A percentile compares a stretch with the other conserved stretches of the same genome.
These are phyloP conservation scores for Sebastolobus altivelis DNA, from an alignment of 2,797 vertebrate genomes.

Conservation along the genomic window DNA sequence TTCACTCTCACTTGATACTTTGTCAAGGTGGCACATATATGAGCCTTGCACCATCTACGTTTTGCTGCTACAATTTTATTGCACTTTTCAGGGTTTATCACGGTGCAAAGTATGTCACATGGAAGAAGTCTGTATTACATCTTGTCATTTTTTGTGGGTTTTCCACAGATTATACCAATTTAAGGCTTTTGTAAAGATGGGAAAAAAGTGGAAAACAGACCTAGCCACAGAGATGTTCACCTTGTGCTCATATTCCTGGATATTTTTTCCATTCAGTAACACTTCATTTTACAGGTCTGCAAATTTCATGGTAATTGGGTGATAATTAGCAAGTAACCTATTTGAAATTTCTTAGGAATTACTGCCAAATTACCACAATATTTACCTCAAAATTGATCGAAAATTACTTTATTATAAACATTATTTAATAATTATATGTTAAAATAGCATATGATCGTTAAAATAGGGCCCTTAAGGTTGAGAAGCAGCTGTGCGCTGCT, in stretches of 20 bases:
- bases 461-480: too few species aligned
- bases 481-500: too few species aligned
- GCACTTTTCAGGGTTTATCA: not conserved
- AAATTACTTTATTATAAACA: too few species aligned
- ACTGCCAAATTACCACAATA: too few species aligned
- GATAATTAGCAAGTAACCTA: too few species aligned
- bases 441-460: too few species aligned
- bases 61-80: not conserved
- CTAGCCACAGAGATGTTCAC: not conserved
- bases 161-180: not conserved
- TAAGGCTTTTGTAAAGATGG: not conserved
- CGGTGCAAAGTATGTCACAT: not conserved
- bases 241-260: too few species aligned
- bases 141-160: not conserved
- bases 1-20: not conserved
- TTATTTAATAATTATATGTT: too few species aligned
- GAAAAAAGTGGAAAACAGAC: not conserved
- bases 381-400: too few species aligned
- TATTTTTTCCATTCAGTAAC: fast-evolving
- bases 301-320: too few species aligned
- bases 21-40: not conserved
- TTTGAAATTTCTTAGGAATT: too few species aligned
- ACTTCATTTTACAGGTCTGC: too few species aligned
- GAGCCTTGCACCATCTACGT: not conserved
- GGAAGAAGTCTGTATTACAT: not conserved